Percentiles rank a stretch among this genome's conserved stretches.
These are phyloP conservation scores for Tenrec ecaudatus DNA, from an alignment of 2,113 vertebrate species.

Conservation along the genomic window DNA sequence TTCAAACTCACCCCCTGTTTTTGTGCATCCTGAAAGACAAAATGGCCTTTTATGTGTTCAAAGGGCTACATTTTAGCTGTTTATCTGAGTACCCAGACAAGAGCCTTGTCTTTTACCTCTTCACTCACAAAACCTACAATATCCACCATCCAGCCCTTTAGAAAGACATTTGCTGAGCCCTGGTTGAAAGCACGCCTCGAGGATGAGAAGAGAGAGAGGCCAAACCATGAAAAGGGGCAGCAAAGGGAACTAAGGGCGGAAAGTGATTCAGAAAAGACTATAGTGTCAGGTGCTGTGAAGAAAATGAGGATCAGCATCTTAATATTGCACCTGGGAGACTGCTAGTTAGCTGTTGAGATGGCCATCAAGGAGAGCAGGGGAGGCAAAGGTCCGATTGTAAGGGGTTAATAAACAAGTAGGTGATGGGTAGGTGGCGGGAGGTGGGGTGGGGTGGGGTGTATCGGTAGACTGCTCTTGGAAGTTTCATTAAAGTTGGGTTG, in stretches of 20 bases:
- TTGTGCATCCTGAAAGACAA: background rate
- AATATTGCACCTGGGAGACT: background rate
- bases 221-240: background rate
- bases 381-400: background rate
- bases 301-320: background rate
- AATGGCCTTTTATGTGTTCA: constrained; percentile 23
- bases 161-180: background rate
- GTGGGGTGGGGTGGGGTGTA: background rate
- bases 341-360: background rate
- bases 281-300: background rate
- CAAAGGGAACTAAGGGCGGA: background rate
- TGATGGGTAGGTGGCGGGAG: background rate
- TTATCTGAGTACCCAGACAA: background rate
- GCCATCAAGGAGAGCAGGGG: background rate
- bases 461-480: background rate
- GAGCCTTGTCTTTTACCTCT: constrained; percentile 9
- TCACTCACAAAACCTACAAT: background rate
- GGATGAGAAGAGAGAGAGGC: background rate
- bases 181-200: background rate
- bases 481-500: background rate
- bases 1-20: background rate
- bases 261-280: background rate
- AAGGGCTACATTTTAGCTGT: too few species aligned
- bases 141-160: background rate
- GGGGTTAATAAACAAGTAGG: background rate